Percentiles rank a stretch among this genome's conserved stretches.
phyloP scores from a whole-genome alignment of 2,113 vertebrate genomes.

The Oryzias celebensis region DNA sequence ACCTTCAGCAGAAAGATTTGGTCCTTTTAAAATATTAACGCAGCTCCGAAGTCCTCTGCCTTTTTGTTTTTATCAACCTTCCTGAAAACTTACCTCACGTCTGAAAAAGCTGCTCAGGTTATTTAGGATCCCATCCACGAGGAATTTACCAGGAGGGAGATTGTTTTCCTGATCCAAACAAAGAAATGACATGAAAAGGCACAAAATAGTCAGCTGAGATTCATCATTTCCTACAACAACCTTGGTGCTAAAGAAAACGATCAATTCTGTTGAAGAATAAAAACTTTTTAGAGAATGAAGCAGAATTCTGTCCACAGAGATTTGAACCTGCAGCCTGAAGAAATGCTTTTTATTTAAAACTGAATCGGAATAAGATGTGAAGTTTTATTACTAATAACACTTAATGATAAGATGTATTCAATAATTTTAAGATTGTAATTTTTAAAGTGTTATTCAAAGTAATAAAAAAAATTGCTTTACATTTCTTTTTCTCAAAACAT shows the following conservation, averaged over 20 bases:
- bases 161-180: constrained; percentile 69
- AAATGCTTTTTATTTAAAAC: too few species aligned
- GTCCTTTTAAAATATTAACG: background rate
- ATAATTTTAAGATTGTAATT: too few species aligned
- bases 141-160: constrained; percentile 63
- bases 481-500: background rate
- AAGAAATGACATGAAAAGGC: background rate
- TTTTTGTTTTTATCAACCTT: background rate
- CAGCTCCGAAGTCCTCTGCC: background rate
- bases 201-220: background rate
- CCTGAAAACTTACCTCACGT: constrained; percentile 71
- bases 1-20: constrained; percentile 16
- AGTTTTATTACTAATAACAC: too few species aligned
- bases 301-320: too few species aligned
- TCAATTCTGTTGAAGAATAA: background rate
- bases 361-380: too few species aligned
- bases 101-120: constrained; percentile 87
- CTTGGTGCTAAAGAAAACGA: background rate
- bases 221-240: background rate
- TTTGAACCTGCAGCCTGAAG: too few species aligned
- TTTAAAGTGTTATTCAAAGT: background rate
- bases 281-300: background rate
- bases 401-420: too few species aligned
- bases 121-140: constrained; percentile 82
- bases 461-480: background rate